Evolutionary conservation across 2,113 vertebrate species (phyloP), one percentile per base, ranked within the genome.

Genomic region (Oncorhynchus clarkii): DNA sequence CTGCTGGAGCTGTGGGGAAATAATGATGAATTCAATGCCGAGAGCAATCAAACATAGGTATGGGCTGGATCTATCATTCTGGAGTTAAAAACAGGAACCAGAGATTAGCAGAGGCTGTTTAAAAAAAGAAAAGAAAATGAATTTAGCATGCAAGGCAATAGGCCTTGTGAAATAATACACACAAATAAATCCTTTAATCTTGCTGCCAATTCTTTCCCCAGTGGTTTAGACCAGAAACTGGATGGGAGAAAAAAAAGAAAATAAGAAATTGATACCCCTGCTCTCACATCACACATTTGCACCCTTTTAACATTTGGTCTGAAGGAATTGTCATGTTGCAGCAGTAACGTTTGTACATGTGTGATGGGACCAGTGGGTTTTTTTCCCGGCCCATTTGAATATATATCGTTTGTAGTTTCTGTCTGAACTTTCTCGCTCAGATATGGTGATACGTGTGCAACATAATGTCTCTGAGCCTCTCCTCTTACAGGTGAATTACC

Each of bases 121-220:
- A 20, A n/a, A 11, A 11, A 11, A 9, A 29, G 4, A 14, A 34
- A 1, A 34, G 6, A 5, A 34, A 1, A 14, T 82, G 85, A 80
- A 70, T 86, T 80, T 78, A 80, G 84, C 81, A 81, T 66, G 84
- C 76, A 85, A 84, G 81, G 48, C 72, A 86, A 78, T 67, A 80
- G 83, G 86, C 76, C 82, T 78, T 75, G 76, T 79, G 83, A 88
- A 90, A 90, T 89, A 71, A 82, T 90, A 51, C 78, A 57, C 78
- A 81, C 86, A 88, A 89, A 90, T 89, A 90, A 80, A 81, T 82
- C 89, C 87, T 92, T 92, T 92, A 87, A 90, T 92, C 89, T 89
- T 57, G 3, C 81, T 80, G 86, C 89, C 88, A 87, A 89, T 83
- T 86, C 39, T 78, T 84, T 64, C 31, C 72, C 48, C 7, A n/a